Evolutionary conservation across 2,113 vertebrate genomes (phyloP).

Genomic region (Hylia prasina): DNA sequence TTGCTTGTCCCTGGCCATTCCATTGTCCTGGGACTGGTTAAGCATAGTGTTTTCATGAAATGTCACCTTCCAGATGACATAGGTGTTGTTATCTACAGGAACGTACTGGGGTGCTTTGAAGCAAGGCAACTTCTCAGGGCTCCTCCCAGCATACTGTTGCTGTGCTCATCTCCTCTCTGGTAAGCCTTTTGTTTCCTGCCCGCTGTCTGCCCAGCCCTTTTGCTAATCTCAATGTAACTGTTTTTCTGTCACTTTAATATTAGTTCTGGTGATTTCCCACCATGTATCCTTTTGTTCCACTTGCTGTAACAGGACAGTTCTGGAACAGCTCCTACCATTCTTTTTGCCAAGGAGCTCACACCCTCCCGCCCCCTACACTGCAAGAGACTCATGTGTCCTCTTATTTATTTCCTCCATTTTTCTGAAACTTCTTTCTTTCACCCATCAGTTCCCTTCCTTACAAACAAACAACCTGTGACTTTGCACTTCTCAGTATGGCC

Average conservation of each 20-base stretch:
- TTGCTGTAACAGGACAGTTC: neutral
- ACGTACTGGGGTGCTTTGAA: neutral
- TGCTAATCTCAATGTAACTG: neutral
- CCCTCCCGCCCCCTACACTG: rapidly evolving
- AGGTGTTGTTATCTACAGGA: neutral
- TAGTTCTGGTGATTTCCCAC: neutral
- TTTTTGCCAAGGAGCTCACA: neutral
- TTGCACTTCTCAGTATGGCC: neutral
- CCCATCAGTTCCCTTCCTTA: neutral
- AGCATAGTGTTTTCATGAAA: neutral
- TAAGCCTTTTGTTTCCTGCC: neutral
- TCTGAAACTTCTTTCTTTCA: neutral
- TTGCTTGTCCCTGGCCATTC: neutral
- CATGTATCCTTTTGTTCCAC: neutral
- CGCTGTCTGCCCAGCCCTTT: neutral
- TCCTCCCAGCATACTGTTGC: neutral
- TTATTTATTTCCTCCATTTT: neutral
- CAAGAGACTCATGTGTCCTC: neutral
- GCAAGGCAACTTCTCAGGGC: neutral
- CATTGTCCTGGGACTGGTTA: neutral
- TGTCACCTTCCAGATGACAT: neutral
- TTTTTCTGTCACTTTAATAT: neutral
- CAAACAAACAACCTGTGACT: neutral
- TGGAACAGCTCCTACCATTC: neutral
- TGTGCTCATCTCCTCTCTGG: neutral